These are phyloP conservation scores for Xiphophorus couchianus DNA, from an alignment of 2,113 vertebrate species.

Conservation along the genomic window DNA sequence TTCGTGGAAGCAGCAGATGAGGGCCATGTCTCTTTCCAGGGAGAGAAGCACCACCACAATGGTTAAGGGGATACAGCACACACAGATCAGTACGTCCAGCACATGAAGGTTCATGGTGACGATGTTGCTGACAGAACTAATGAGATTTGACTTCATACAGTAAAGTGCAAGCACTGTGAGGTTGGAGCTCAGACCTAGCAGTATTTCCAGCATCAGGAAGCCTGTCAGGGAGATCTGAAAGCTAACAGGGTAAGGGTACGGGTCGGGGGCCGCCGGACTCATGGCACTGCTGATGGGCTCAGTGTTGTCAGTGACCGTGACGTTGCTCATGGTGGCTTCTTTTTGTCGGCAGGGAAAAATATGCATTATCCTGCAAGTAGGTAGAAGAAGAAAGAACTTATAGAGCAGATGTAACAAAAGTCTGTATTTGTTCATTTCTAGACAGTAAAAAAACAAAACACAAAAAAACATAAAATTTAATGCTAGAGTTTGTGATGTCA, in stretches of 20 bases:
- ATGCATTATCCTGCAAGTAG: constrained; percentile 91
- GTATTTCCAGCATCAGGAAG: constrained; percentile 97
- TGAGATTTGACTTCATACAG: constrained; percentile 99
- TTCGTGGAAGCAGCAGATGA: constrained; percentile 98
- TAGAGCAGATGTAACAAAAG: not conserved
- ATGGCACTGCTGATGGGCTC: constrained; percentile 89
- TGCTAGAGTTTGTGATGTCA: not conserved
- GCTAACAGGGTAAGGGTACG: constrained; percentile 86
- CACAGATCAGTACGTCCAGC: constrained; percentile 94
- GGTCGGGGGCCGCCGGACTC: constrained; percentile 84
- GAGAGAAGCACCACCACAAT: constrained; percentile 94
- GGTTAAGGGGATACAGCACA: constrained; percentile 97
- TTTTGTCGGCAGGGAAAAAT: constrained; percentile 87
- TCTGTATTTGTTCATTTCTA: constrained; percentile 7
- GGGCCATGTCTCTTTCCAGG: constrained; percentile 89
- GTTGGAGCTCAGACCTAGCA: constrained; percentile 97
- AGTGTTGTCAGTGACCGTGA: constrained; percentile 93
- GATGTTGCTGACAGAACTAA: constrained; percentile 98
- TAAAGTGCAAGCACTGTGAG: constrained; percentile 98
- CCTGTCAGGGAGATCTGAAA: constrained; percentile 96
- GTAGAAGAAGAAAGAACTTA: constrained; percentile 13
- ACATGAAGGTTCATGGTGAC: constrained; percentile 99
- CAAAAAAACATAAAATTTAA: constrained; percentile 6
- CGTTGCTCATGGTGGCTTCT: constrained; percentile 97
- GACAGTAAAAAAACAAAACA: not conserved